Percentiles rank a stretch among this genome's conserved stretches.
Conservation (phyloP, 1,140 invertebrate species). For the Bombus difficillimus region DNA sequence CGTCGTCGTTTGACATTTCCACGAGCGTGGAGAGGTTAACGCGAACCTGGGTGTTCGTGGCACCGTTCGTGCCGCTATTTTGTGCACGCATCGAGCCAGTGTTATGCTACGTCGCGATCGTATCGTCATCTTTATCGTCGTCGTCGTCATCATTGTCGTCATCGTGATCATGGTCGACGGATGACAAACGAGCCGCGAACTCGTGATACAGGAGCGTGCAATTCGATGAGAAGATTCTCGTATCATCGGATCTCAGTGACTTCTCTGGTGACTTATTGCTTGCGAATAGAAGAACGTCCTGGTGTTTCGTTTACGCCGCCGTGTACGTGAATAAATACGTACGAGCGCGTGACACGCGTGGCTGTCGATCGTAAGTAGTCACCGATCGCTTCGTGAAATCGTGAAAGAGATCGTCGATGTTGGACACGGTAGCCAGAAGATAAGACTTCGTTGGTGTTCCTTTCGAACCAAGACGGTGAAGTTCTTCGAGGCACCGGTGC, state of each 20-base stretch:
- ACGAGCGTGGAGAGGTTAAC: conserved; percentile 49
- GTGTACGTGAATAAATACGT: background rate
- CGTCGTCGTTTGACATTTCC: conserved; percentile 75
- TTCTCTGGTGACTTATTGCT: background rate
- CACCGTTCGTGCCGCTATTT: background rate
- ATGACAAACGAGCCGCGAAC: background rate
- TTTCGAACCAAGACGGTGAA: background rate
- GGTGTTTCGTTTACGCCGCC: background rate
- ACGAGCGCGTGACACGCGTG: background rate
- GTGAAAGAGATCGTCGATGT: background rate
- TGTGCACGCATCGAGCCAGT: conserved; percentile 9
- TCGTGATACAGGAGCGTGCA: background rate
- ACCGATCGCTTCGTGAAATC: background rate
- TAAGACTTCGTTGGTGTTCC: background rate
- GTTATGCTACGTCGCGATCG: conserved; percentile 6
- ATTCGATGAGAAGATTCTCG: background rate
- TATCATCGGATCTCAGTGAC: background rate
- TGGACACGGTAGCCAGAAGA: background rate
- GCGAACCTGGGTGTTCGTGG: background rate
- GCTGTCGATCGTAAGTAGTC: background rate
- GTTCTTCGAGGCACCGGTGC: background rate
- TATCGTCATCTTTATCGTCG: background rate
- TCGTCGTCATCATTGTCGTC: background rate
- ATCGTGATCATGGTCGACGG: background rate
- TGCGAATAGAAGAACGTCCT: background rate